Evolutionary conservation across 2,888 invertebrate genomes (phyloP).

Genomic region (Dryadula phaetusa): DNA sequence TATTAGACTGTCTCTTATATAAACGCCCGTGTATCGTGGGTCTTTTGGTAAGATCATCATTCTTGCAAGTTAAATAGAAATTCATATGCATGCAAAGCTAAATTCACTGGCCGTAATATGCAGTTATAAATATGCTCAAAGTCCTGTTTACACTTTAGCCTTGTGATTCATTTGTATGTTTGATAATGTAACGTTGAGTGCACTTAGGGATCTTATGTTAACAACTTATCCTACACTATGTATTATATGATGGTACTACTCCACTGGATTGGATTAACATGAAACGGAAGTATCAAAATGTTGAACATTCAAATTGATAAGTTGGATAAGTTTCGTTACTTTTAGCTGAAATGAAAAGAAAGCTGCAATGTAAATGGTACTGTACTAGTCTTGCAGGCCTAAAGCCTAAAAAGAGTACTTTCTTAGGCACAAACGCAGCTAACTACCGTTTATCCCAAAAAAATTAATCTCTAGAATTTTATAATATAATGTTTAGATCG

Average conservation of each 20-base stretch:
- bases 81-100: constrained; percentile 5
- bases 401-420: too few relatives aligned
- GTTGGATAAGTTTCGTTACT: too few relatives aligned
- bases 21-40: background rate
- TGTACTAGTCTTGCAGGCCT: too few relatives aligned
- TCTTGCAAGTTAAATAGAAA: constrained; percentile 16
- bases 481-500: too few relatives aligned
- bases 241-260: background rate
- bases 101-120: background rate
- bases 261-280: too few relatives aligned
- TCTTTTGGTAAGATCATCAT: background rate
- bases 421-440: too few relatives aligned
- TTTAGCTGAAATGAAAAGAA: too few relatives aligned
- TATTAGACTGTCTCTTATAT: background rate
- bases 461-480: too few relatives aligned
- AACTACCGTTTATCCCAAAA: too few relatives aligned
- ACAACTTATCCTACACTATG: background rate
- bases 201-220: background rate
- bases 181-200: background rate
- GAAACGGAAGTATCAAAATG: too few relatives aligned
- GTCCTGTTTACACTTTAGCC: background rate
- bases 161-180: constrained; percentile 5
- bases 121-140: background rate
- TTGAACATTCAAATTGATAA: too few relatives aligned
- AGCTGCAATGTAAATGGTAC: too few relatives aligned